Percentiles rank a stretch among this genome's conserved stretches.
phyloP scores from a whole-genome alignment of 2,888 invertebrate genomes.

The Meliscaeva auricollis region DNA sequence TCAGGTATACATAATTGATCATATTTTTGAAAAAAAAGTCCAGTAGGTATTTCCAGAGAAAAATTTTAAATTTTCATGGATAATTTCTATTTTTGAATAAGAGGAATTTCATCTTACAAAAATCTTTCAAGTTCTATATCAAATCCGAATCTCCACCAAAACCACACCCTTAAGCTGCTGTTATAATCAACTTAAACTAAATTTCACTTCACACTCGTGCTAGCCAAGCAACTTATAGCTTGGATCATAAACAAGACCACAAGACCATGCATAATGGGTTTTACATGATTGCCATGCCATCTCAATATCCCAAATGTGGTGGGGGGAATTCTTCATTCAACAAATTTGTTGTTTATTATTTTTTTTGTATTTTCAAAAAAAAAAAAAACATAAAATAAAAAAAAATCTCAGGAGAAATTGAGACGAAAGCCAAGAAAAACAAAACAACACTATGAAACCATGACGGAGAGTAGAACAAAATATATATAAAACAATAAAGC shows the following conservation, averaged over 20 bases:
- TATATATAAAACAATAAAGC: constrained; percentile 60
- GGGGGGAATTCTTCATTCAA: constrained; percentile 15
- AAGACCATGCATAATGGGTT: constrained; percentile 61
- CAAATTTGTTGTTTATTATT: constrained; percentile 27
- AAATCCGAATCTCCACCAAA: neutral
- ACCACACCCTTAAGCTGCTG: constrained; percentile 57
- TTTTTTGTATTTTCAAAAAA: neutral
- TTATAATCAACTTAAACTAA: constrained; percentile 14
- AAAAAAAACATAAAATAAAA: constrained; percentile 1
- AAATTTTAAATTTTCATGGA: too few relatives aligned
- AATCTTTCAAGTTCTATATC: neutral
- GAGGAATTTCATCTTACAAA: neutral
- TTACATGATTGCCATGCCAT: constrained; percentile 57
- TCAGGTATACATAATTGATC: too few relatives aligned
- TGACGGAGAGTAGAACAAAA: constrained; percentile 47
- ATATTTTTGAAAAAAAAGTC: too few relatives aligned
- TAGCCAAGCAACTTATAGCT: constrained; percentile 18
- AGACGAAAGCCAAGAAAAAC: constrained; percentile 50
- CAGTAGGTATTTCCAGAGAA: too few relatives aligned
- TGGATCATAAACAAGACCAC: constrained; percentile 68
- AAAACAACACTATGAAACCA: constrained; percentile 49
- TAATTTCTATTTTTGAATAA: too few relatives aligned
- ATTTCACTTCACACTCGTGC: constrained; percentile 36
- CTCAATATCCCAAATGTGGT: constrained; percentile 23
- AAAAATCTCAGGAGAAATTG: constrained; percentile 72